phyloP scores from a whole-genome alignment of 2,888 invertebrate genomes.

The Cryptus armator region DNA sequence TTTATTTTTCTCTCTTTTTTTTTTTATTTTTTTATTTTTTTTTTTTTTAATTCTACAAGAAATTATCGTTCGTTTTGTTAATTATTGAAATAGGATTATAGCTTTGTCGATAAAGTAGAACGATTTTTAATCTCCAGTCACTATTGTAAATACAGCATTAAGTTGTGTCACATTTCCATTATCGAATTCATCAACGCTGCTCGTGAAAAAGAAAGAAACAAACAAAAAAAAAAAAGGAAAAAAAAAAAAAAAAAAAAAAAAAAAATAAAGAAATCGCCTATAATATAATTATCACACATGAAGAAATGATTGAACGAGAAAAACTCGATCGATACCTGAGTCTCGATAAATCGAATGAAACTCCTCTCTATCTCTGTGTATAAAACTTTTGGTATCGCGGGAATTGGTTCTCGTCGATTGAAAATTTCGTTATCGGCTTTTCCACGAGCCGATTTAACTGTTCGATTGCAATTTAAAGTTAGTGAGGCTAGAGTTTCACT shows the following conservation, averaged over 20 bases:
- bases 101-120: conserved; percentile 9
- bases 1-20: conserved; percentile 12
- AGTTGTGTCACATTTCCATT: conserved; percentile 58
- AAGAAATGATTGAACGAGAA: background rate
- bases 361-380: background rate
- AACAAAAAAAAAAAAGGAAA: background rate
- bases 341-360: conserved; percentile 5
- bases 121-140: conserved; percentile 50
- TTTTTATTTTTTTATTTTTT: conserved; percentile 15
- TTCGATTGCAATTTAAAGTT: conserved; percentile 23
- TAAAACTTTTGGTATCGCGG: background rate
- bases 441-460: conserved; percentile 12
- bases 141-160: conserved; percentile 60
- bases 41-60: background rate
- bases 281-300: conserved; percentile 26
- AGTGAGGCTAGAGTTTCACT: conserved; percentile 24
- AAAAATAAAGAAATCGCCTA: conserved; percentile 32
- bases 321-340: background rate
- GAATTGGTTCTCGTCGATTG: background rate
- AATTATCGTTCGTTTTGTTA: background rate
- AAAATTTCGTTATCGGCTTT: conserved; percentile 8
- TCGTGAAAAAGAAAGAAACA: conserved; percentile 49
- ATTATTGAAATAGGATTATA: background rate
- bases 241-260: background rate
- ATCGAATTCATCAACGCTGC: conserved; percentile 62